Base-by-base conservation (phyloP, 2,888 invertebrate genomes). In the Cataglyphis livida region DNA sequence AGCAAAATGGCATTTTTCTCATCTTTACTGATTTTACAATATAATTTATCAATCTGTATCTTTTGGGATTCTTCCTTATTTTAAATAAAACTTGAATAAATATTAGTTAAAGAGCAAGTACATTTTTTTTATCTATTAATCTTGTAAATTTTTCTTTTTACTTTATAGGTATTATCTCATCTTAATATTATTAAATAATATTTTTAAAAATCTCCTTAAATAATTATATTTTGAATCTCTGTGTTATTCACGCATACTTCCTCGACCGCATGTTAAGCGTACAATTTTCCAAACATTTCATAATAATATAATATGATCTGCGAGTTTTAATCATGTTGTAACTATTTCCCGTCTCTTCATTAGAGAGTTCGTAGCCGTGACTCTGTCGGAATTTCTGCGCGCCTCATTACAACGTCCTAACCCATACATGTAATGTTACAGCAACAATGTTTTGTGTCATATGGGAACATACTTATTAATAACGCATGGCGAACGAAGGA, bases 401-500 rank as follows among this genome's bases (percentile, higher is more conserved):
- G 44, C 18, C 25, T 78, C 44, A 59, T 71, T 71, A 68, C 41
- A 44, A 59, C 21, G 41, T 35, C 35, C 35, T 6, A 35, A 35
- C 35, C 6, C 35, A 35, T 35, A 35, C 35, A 35, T 35, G 4
- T 5, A 35, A 35, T 6, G 35, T 35, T 35, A 35, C 35, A 35
- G 35, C 35, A 0, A 35, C 6, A 35, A 35, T 35, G 35, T 35
- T 35, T 35, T 35, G 6, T 35, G 35, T 35, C 6, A 6, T 38
- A 38, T 44, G 18, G 7, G 10, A 9, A 38, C 38, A 9, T 54
- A 70, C 76, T 59, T 79, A 71, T 79, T 79, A 79, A 79, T 79
- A 79, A 79, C 59, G 78, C 78, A 73, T 71, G 74, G 57, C 44
- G 41, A 59, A 70, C 57, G 78, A 21, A 59, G 59, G 44, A 44